Conservation (phyloP, 2,797 vertebrate species). For the Masticophis lateralis region DNA sequence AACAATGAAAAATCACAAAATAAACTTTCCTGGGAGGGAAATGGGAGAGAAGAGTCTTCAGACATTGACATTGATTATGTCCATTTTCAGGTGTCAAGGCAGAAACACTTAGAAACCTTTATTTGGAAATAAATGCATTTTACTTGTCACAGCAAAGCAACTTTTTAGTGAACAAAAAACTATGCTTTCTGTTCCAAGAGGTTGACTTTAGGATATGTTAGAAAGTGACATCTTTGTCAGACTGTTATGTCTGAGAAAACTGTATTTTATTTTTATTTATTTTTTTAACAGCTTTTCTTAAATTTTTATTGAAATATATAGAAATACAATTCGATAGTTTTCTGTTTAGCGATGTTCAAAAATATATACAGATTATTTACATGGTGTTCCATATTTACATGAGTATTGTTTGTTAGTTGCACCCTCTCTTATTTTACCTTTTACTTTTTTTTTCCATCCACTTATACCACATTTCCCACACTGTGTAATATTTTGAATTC, state of each 20-base stretch:
- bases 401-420: no score
- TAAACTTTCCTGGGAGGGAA: not conserved
- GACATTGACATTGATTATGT: not conserved
- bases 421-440: no score
- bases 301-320: no score
- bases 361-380: no score
- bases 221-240: conserved; percentile 15
- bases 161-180: not conserved
- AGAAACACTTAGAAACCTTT: not conserved
- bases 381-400: no score
- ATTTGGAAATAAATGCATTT: not conserved
- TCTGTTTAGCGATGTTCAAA: no score
- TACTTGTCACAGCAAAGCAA: conserved; percentile 2
- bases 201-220: not conserved
- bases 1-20: not conserved
- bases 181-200: not conserved
- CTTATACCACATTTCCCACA: no score
- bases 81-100: not conserved
- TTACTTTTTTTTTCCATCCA: no score
- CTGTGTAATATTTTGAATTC: no score
- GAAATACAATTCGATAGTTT: no score
- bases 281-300: no score
- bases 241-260: not conserved
- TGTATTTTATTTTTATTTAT: not conserved
- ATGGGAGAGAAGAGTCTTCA: not conserved